Percentiles rank a stretch among this genome's conserved stretches.
Evolutionary conservation across 2,888 invertebrate species (phyloP).

Genomic region (Thereva unica): DNA sequence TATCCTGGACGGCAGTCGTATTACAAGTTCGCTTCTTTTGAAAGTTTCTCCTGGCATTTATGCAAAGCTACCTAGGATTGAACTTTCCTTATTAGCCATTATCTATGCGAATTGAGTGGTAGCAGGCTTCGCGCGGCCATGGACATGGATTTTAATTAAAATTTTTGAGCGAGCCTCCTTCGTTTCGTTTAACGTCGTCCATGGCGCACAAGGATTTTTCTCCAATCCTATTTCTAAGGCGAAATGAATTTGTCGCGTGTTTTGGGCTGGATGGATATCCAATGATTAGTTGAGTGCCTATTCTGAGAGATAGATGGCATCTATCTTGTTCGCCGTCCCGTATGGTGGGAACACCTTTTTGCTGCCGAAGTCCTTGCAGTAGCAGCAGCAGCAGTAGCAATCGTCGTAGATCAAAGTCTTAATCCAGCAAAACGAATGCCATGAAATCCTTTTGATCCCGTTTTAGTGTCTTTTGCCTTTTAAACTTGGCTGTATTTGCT

Average conservation of each 20-base stretch:
- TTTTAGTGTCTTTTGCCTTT: not conserved
- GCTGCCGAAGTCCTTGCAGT: too few relatives aligned
- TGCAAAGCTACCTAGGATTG: slow-evolving; percentile 37
- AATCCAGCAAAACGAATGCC: slow-evolving; percentile 25
- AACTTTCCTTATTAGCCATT: slow-evolving; percentile 35
- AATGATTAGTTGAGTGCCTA: too few relatives aligned
- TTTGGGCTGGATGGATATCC: too few relatives aligned
- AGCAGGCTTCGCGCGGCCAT: slow-evolving; percentile 13
- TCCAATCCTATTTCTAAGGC: slow-evolving; percentile 18
- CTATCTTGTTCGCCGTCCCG: too few relatives aligned
- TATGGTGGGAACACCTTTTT: too few relatives aligned
- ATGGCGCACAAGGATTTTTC: slow-evolving; percentile 10
- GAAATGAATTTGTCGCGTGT: not conserved
- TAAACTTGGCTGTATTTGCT: slow-evolving; percentile 14
- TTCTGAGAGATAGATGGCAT: too few relatives aligned
- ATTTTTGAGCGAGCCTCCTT: slow-evolving; percentile 12
- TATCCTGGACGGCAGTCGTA: not conserved
- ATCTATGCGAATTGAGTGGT: slow-evolving; percentile 36
- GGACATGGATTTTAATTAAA: slow-evolving; percentile 32
- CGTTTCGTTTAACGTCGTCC: not conserved
- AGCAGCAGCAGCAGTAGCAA: slow-evolving; percentile 19
- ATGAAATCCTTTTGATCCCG: not conserved
- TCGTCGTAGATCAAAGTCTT: slow-evolving; percentile 37
- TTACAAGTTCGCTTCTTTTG: slow-evolving; percentile 22
- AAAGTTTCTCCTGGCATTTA: slow-evolving; percentile 21